These are phyloP conservation scores for Scopus umbretta DNA, from an alignment of 2,113 vertebrate genomes.

Conservation along the genomic window DNA sequence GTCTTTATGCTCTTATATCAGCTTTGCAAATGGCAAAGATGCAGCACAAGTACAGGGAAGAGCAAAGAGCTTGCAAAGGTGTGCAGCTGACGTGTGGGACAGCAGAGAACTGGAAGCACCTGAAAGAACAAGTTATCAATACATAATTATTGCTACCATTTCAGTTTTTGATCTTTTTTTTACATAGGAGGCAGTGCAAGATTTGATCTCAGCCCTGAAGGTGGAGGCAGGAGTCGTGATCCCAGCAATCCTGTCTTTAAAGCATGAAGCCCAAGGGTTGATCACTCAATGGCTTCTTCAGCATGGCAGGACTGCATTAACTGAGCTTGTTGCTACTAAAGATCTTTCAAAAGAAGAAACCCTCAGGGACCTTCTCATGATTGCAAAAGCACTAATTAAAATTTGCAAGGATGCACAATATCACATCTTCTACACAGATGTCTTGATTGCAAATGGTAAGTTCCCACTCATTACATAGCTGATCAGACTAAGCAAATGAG, in stretches of 20 bases:
- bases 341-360: conserved; percentile 51
- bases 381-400: conserved; percentile 72
- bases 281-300: conserved; percentile 82
- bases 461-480: not conserved
- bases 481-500: not conserved
- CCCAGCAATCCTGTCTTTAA: conserved; percentile 81
- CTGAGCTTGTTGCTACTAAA: conserved; percentile 30
- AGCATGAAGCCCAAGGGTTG: conserved; percentile 71
- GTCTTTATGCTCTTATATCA: not conserved
- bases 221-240: conserved; percentile 69
- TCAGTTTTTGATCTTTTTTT: not conserved
- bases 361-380: conserved; percentile 69
- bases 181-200: conserved; percentile 82
- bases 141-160: not conserved
- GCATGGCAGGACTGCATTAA: conserved; percentile 70
- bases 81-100: not conserved
- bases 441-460: conserved; percentile 79
- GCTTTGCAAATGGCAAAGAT: not conserved
- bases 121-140: not conserved
- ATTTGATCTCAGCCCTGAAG: conserved; percentile 78
- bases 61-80: not conserved
- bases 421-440: conserved; percentile 82
- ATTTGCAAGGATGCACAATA: conserved; percentile 68
- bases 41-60: not conserved
- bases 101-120: not conserved